Evolutionary conservation across 2,113 vertebrate species (phyloP).

Genomic region (Canis aureus): DNA sequence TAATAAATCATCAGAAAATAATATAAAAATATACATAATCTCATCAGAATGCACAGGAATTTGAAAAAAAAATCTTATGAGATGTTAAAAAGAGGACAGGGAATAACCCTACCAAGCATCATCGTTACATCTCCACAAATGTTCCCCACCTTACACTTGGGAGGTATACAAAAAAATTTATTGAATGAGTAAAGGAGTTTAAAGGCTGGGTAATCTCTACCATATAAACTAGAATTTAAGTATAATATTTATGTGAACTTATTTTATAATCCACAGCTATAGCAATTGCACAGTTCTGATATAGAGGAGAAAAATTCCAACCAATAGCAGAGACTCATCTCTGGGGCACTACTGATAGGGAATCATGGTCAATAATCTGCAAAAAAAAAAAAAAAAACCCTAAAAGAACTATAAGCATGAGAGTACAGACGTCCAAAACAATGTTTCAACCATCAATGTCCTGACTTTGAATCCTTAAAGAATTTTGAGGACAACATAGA

Average conservation of each 20-base stretch:
- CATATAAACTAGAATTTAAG: background rate
- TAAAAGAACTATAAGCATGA: background rate
- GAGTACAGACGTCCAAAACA: background rate
- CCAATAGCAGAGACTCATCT: background rate
- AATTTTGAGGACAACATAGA: background rate
- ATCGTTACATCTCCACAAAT: background rate
- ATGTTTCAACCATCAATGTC: background rate
- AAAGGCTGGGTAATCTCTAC: background rate
- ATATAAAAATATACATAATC: background rate
- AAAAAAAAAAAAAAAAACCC: background rate
- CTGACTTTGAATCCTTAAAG: background rate
- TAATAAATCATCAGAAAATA: conserved; percentile 16
- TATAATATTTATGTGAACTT: background rate
- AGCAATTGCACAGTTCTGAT: background rate
- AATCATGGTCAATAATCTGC: background rate
- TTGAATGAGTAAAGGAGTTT: background rate
- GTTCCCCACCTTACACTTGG: background rate
- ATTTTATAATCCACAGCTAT: background rate
- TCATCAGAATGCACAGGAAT: background rate
- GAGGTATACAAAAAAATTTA: background rate
- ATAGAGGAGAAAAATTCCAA: background rate
- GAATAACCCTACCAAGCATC: background rate
- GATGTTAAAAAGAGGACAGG: background rate
- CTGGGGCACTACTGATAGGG: background rate
- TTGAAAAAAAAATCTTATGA: background rate